These are phyloP conservation scores for Drosophila paracracens DNA, from an alignment of 2,888 invertebrate genomes.

Conservation along the genomic window DNA sequence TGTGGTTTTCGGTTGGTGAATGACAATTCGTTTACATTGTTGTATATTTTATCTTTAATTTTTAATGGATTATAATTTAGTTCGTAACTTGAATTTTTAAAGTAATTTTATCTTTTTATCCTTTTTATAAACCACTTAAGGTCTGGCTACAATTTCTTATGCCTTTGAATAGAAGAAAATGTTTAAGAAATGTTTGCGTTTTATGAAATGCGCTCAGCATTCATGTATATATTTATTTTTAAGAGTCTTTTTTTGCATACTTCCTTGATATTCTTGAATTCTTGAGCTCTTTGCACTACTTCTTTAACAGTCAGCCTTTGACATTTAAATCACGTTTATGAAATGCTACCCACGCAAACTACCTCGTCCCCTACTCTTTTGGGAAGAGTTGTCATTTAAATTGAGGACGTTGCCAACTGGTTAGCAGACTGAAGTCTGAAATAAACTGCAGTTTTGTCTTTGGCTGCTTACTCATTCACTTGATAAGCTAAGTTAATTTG, in stretches of 20 bases:
- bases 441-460: conserved; percentile 20
- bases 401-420: conserved; percentile 1
- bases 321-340: conserved; percentile 31
- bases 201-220: neutral
- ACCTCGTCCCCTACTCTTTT: neutral
- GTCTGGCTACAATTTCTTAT: neutral
- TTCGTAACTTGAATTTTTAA: neutral
- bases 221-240: neutral
- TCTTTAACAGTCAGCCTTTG: conserved; percentile 3
- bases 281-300: neutral
- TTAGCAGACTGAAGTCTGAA: conserved; percentile 2
- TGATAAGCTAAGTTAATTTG: conserved; percentile 64
- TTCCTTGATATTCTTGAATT: neutral
- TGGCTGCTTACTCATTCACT: conserved; percentile 24
- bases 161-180: neutral
- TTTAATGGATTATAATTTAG: neutral
- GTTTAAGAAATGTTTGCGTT: neutral
- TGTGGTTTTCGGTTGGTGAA: too few species aligned
- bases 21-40: too few species aligned
- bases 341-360: neutral
- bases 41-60: neutral
- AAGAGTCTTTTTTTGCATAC: neutral
- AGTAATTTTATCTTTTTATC: neutral
- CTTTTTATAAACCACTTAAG: neutral
- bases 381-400: conserved; percentile 9